Evolutionary conservation across 2,113 vertebrate species (phyloP).

Genomic region (Geothlypis trichas): DNA sequence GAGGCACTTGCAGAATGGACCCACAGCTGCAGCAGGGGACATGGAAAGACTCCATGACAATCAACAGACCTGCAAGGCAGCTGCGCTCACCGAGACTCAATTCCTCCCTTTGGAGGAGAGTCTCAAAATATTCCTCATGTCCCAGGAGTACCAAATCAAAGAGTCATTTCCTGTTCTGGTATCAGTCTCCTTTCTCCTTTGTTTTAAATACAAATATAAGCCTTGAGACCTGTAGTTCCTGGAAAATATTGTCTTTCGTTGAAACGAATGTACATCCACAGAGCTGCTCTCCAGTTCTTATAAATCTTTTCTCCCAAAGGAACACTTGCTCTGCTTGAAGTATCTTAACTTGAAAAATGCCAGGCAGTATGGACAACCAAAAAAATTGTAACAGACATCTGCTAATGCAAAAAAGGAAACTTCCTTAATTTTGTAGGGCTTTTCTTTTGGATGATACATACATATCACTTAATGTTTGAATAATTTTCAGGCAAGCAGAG

Average conservation of each 20-base stretch:
- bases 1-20: background rate
- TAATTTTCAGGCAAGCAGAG: background rate
- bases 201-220: background rate
- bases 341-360: background rate
- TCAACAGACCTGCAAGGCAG: background rate
- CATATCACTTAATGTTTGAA: background rate
- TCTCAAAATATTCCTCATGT: background rate
- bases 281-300: background rate
- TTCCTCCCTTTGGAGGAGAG: rapidly evolving
- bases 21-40: background rate
- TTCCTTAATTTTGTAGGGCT: background rate
- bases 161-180: background rate
- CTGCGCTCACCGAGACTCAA: rapidly evolving
- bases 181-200: background rate
- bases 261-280: background rate
- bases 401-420: background rate
- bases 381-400: background rate
- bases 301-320: background rate
- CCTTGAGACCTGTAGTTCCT: background rate
- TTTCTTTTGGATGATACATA: background rate
- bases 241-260: background rate
- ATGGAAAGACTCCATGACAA: background rate
- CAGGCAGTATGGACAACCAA: background rate
- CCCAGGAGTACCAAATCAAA: background rate
- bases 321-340: background rate